A percentile compares a stretch with the other conserved stretches of the same genome.
phyloP scores from a whole-genome alignment of 2,113 vertebrate genomes.

The Labrus mixtus region DNA sequence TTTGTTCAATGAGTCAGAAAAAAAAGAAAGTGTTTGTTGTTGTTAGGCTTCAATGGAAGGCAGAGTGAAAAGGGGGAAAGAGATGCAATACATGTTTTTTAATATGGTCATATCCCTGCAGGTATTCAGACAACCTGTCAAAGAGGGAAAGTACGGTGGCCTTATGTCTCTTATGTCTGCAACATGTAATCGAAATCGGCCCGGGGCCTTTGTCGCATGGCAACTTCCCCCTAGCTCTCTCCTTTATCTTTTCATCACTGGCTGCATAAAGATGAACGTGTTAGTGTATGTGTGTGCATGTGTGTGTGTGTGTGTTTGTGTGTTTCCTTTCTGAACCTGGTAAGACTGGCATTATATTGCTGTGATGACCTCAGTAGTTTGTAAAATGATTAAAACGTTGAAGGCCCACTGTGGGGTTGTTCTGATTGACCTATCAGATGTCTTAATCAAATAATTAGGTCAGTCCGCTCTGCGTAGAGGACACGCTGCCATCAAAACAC shows the following conservation, averaged over 20 bases:
- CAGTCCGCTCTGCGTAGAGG: constrained; percentile 13
- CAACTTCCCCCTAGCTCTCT: not conserved
- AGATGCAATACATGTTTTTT: no score
- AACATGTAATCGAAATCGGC: fast-evolving
- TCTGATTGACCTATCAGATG: constrained; percentile 26
- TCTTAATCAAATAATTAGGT: constrained; percentile 31
- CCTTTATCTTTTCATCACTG: not conserved
- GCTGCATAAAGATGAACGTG: not conserved
- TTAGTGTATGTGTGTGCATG: not conserved
- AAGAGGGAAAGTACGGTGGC: not conserved
- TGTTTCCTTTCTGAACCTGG: not conserved
- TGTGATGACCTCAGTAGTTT: constrained; percentile 5
- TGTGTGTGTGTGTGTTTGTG: not conserved
- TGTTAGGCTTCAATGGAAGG: no score
- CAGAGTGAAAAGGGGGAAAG: no score
- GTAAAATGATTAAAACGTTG: constrained; percentile 24
- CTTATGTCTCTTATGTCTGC: not conserved
- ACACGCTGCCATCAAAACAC: constrained; percentile 7
- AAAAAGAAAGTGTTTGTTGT: no score
- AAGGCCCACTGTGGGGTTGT: constrained; percentile 3
- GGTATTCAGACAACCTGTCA: not conserved
- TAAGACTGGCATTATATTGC: not conserved
- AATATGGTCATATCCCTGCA: no score
- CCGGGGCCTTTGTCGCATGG: constrained; percentile 8
- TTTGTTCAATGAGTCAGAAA: no score